These are phyloP conservation scores for Thrips palmi DNA, from an alignment of 1,140 invertebrate species.

Conservation along the genomic window DNA sequence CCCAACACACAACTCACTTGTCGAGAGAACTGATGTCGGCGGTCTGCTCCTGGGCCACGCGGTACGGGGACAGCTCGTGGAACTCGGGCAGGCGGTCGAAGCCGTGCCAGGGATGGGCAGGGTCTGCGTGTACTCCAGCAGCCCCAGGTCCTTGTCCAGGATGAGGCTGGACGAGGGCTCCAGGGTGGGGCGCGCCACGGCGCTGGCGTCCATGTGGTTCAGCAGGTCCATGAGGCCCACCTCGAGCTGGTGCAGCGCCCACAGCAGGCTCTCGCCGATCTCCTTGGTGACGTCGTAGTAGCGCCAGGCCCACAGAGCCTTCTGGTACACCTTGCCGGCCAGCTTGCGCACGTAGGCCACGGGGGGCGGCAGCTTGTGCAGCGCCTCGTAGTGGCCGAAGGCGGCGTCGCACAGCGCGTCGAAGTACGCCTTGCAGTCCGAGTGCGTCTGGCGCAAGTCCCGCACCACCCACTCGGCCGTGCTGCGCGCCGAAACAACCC, in stretches of 20 bases:
- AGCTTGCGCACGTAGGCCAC: slow-evolving; percentile 17
- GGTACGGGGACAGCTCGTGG: too few relatives aligned
- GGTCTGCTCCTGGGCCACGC: too few relatives aligned
- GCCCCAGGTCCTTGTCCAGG: slow-evolving; percentile 21
- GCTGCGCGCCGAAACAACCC: too few relatives aligned
- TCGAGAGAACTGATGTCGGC: too few relatives aligned
- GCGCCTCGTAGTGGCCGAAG: slow-evolving; percentile 16
- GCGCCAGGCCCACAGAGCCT: slow-evolving; percentile 15
- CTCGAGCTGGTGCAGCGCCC: slow-evolving; percentile 17
- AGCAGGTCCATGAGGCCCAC: slow-evolving; percentile 12
- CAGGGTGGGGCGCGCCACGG: neutral
- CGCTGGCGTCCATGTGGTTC: slow-evolving; percentile 2
- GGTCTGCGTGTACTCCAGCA: slow-evolving; percentile 24
- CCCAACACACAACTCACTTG: too few relatives aligned
- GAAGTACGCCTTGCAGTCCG: slow-evolving; percentile 18
- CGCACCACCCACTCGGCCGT: neutral
- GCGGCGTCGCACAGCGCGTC: slow-evolving; percentile 16
- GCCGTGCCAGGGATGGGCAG: slow-evolving; percentile 23
- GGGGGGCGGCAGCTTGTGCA: slow-evolving; percentile 17
- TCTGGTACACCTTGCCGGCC: slow-evolving; percentile 7
- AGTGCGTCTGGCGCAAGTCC: slow-evolving; percentile 11
- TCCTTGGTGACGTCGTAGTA: slow-evolving; percentile 20
- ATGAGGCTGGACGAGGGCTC: slow-evolving; percentile 14
- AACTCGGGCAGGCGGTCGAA: slow-evolving; percentile 16
- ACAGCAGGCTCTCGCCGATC: slow-evolving; percentile 16